phyloP scores from a whole-genome alignment of 2,113 vertebrate species.

The Glareola pratincola region DNA sequence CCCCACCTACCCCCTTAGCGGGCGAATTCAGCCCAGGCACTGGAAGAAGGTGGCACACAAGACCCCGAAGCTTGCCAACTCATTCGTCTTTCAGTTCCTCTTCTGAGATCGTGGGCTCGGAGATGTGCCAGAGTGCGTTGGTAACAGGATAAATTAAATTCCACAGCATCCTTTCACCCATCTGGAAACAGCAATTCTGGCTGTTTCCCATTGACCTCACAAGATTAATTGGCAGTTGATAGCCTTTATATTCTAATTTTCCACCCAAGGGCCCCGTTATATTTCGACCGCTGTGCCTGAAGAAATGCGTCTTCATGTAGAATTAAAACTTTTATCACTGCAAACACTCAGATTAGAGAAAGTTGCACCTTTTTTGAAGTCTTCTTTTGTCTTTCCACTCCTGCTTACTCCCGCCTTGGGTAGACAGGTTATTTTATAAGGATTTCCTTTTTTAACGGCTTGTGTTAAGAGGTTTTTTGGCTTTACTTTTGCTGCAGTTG shows the following conservation, averaged over 20 bases:
- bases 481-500: neutral
- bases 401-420: neutral
- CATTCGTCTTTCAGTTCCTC: neutral
- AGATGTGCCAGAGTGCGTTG: neutral
- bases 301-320: neutral
- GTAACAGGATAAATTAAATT: slow-evolving; percentile 30
- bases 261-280: neutral
- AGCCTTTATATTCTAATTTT: slow-evolving; percentile 54
- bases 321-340: neutral
- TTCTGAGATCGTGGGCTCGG: neutral
- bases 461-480: neutral
- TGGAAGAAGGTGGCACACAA: neutral
- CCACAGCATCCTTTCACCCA: neutral
- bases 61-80: neutral
- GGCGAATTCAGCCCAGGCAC: neutral
- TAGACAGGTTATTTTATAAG: neutral
- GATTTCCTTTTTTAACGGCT: neutral
- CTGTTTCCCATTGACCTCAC: slow-evolving; percentile 37
- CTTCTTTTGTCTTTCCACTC: neutral
- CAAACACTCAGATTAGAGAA: neutral
- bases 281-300: neutral
- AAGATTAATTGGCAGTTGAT: slow-evolving; percentile 56
- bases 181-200: slow-evolving; percentile 45
- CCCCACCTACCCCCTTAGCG: neutral
- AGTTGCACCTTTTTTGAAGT: neutral